Evolutionary conservation across 2,113 vertebrate species (phyloP), one percentile per base, ranked within the genome.

Genomic region (Ctenomys sociabilis): DNA sequence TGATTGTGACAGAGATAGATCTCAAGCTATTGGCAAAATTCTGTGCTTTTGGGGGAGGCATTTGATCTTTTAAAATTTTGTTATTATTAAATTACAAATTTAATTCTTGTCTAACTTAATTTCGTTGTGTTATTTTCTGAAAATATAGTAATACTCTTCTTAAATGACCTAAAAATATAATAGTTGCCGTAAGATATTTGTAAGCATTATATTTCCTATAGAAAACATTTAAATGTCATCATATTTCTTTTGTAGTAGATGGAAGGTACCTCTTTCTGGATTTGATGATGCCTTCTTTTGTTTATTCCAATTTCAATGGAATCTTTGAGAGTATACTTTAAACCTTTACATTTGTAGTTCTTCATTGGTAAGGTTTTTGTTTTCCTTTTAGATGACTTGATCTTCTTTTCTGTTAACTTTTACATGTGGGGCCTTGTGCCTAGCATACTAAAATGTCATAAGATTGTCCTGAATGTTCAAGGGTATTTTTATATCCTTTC

Each of bases 391-490:
- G n/a, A 43, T 81, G 49, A 87, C 32, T 77, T 2, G 0, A n/a
- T 77, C 96, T 96, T 94, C 45, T n/a, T 92, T 35, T 85, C 77
- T 90, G 3, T 94, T 83, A 73, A 81, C 8, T 73, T 88, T 85
- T 85, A 85, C 32, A 40, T 68, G 61, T 85, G 10, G 82, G 22
- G 35, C 45, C 77, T 91, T 77, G 40, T 89, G 11, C 57, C 92
- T 84, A 21, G 19, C 83, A 1, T 84, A 80, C 28, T 89, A 63
- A 92, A 94, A 87, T 72, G n/a, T 92, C 82, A 95, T 32, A 85
- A 9, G 21, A 90, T 28, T 35, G 52, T 70, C 61, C 40, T 91
- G 49, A 37, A 85, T 21, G 7, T 57, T 52, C 75, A 81, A 26
- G 5, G 7, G 59, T 85, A 22, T 16, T 92, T 22, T 43, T 70